Conservation (phyloP, 2,113 vertebrate species). For the Etheostoma cragini region DNA sequence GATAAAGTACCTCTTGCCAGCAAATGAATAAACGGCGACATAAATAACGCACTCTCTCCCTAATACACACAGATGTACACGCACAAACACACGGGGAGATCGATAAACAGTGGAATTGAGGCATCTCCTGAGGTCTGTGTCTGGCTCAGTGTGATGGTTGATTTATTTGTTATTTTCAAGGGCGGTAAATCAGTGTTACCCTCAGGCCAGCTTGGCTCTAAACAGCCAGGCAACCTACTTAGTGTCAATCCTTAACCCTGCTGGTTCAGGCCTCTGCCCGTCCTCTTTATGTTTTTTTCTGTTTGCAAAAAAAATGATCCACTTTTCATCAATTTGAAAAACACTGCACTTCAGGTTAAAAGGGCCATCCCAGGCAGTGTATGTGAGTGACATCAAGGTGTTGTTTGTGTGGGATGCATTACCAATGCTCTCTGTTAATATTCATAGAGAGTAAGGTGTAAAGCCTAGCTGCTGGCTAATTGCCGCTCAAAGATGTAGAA, state of each 20-base stretch:
- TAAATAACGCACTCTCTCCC: constrained; percentile 61
- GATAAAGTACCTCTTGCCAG: constrained; percentile 76
- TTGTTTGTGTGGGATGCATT: constrained; percentile 32
- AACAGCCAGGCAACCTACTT: constrained; percentile 66
- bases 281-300: constrained; percentile 38
- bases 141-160: constrained; percentile 78
- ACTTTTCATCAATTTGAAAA: constrained; percentile 39
- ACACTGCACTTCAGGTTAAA: constrained; percentile 14
- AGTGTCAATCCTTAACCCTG: constrained; percentile 57
- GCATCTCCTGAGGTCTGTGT: constrained; percentile 82
- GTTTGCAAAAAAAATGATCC: constrained; percentile 15
- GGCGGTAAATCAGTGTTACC: constrained; percentile 75
- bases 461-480: constrained; percentile 69
- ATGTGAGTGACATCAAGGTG: constrained; percentile 10
- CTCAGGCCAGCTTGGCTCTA: constrained; percentile 62
- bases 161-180: constrained; percentile 80
- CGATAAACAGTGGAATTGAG: constrained; percentile 81
- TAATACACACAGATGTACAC: background rate
- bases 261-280: constrained; percentile 37
- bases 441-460: constrained; percentile 54
- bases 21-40: constrained; percentile 75
- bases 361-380: constrained; percentile 11
- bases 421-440: constrained; percentile 48
- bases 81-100: constrained; percentile 48
- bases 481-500: constrained; percentile 62